Conservation (phyloP, 1,140 invertebrate genomes). For the Heterodera schachtii region DNA sequence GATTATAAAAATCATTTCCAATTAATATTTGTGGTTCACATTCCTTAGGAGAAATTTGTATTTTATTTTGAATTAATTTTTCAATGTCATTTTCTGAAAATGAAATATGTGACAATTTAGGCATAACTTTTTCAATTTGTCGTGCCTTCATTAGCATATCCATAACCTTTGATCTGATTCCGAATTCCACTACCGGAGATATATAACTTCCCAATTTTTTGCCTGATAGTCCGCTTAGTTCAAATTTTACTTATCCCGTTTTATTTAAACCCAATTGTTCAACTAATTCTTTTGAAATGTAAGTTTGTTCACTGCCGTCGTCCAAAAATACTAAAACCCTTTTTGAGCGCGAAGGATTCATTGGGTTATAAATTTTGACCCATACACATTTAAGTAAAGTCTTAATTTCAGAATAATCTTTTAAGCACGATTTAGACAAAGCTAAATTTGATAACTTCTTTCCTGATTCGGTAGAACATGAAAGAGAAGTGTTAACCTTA, state of each 20-base stretch:
- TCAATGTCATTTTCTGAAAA: neutral
- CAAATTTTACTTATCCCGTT: neutral
- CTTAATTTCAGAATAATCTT: neutral
- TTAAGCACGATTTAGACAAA: neutral
- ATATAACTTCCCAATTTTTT: neutral
- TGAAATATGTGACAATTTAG: neutral
- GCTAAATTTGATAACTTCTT: too few relatives aligned
- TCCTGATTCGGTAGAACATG: too few relatives aligned
- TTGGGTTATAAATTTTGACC: neutral
- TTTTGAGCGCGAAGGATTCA: neutral
- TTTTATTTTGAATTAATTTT: neutral
- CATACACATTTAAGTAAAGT: slow-evolving; percentile 1
- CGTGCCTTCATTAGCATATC: neutral
- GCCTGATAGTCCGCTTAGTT: neutral
- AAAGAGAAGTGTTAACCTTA: too few relatives aligned
- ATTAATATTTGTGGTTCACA: neutral
- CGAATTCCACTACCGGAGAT: neutral
- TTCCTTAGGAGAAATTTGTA: neutral
- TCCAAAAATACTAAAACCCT: neutral
- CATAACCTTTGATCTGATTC: neutral
- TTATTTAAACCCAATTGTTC: neutral
- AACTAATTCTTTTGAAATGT: neutral
- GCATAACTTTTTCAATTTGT: neutral
- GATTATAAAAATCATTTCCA: neutral
- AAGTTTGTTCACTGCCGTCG: neutral